A percentile compares a stretch with the other conserved stretches of the same genome.
phyloP scores from a whole-genome alignment of 2,113 vertebrate genomes.

The Leptobrachium leishanense region DNA sequence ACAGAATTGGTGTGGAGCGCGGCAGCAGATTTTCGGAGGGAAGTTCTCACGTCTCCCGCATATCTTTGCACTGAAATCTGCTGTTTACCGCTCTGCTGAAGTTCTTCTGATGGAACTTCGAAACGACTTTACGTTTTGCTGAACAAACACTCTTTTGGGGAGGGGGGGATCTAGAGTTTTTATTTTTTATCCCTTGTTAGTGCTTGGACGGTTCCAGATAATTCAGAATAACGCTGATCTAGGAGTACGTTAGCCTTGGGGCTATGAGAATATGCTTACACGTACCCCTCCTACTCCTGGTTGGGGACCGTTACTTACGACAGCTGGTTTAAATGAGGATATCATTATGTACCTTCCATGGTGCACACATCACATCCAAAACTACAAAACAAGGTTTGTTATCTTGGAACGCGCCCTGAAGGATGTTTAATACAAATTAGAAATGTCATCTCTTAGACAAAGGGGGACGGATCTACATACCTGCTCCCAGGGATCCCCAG shows the following conservation, averaged over 20 bases:
- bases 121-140: not conserved
- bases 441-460: no score
- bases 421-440: no score
- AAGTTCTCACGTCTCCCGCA: not conserved
- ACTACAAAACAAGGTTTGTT: no score
- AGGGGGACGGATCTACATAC: no score
- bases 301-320: not conserved
- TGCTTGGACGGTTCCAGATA: not conserved
- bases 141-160: not conserved
- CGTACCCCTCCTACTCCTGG: not conserved
- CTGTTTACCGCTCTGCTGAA: not conserved
- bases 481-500: no score
- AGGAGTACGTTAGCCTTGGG: not conserved
- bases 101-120: not conserved
- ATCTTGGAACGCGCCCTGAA: no score
- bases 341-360: no score
- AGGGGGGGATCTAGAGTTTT: not conserved
- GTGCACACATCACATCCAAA: no score
- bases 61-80: not conserved
- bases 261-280: not conserved
- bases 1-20: not conserved
- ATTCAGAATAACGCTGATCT: not conserved
- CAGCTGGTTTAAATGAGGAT: not conserved
- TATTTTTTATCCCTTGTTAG: not conserved
- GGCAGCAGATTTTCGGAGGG: not conserved